Conservation (phyloP, 2,113 vertebrate genomes). For the Clarias magur region DNA sequence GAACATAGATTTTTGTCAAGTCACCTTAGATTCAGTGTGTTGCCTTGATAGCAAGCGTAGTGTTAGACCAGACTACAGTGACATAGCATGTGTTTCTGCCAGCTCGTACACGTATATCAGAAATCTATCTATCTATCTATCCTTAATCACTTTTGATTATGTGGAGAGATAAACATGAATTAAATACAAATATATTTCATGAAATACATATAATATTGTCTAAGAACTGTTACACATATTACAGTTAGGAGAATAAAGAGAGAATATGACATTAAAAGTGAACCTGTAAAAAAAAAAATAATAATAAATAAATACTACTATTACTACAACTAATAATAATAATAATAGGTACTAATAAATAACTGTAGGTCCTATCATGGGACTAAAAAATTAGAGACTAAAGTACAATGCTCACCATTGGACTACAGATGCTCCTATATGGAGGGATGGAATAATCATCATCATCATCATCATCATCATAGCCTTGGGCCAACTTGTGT, state of each 20-base stretch:
- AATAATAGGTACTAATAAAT: too few relatives aligned
- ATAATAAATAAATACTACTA: neutral
- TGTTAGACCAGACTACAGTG: neutral
- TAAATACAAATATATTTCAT: neutral
- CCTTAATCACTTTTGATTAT: neutral
- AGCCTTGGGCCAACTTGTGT: too few relatives aligned
- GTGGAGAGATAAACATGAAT: neutral
- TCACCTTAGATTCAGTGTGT: neutral
- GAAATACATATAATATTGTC: neutral
- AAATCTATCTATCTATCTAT: neutral
- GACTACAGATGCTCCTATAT: too few relatives aligned
- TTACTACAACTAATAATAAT: too few relatives aligned
- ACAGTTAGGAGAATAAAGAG: neutral
- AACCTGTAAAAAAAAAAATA: neutral
- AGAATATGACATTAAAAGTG: neutral
- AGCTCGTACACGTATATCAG: neutral
- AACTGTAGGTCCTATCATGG: too few relatives aligned
- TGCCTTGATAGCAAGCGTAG: neutral
- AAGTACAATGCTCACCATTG: too few relatives aligned
- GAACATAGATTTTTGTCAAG: neutral
- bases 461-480: too few relatives aligned
- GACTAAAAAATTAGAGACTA: too few relatives aligned
- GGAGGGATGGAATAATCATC: too few relatives aligned
- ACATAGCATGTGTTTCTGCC: neutral
- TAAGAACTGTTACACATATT: neutral